Percentiles rank a stretch among this genome's conserved stretches.
These are phyloP conservation scores for Melanerpes formicivorus DNA, from an alignment of 2,113 vertebrate genomes.

Conservation along the genomic window DNA sequence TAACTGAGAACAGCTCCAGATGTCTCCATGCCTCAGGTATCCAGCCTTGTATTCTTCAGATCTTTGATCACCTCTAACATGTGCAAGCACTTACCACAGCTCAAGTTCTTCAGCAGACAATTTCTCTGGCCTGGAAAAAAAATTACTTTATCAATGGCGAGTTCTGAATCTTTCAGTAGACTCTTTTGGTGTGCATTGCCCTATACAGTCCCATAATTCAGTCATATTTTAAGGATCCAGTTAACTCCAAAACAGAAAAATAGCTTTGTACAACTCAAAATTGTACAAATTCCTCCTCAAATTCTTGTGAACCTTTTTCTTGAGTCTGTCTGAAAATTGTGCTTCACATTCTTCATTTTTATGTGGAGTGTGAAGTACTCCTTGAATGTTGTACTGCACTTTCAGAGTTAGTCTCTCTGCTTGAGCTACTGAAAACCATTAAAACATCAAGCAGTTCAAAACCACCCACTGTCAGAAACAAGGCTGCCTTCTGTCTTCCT, in stretches of 20 bases:
- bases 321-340: neutral
- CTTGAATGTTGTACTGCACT: conserved; percentile 35
- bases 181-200: neutral
- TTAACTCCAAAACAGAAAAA: neutral
- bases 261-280: neutral
- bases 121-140: neutral
- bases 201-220: neutral
- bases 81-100: neutral
- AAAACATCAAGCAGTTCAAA: conserved; percentile 44
- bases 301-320: neutral
- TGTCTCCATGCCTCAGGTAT: neutral
- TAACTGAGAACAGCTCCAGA: neutral
- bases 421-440: conserved; percentile 41
- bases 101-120: neutral
- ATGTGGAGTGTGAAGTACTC: conserved; percentile 25
- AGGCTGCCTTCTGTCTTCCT: neutral
- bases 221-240: neutral
- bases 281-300: neutral
- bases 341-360: neutral
- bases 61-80: neutral
- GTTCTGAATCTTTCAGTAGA: neutral
- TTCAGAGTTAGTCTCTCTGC: conserved; percentile 19
- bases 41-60: neutral
- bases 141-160: neutral
- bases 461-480: conserved; percentile 24